Evolutionary conservation across 2,113 vertebrate species (phyloP), one percentile per base, ranked within the genome.

Genomic region (Elanoides forficatus): DNA sequence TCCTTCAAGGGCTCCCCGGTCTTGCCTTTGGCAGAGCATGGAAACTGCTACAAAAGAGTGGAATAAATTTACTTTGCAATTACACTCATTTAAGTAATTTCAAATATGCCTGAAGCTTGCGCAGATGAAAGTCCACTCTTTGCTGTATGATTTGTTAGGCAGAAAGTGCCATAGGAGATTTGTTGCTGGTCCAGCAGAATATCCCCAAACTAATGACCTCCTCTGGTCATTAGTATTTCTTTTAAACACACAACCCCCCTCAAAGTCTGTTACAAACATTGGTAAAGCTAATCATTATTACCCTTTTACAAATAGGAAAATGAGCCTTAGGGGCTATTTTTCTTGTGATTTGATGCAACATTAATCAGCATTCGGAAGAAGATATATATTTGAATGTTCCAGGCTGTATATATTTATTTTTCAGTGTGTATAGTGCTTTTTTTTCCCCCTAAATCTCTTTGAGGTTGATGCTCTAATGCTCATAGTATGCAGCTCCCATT

Each of bases 1-100:
- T 26, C 40, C 72, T 88, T 88, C 67, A 50, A 75, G 62, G 66
- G 45, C 22, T 91, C 43, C 9, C 50, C 0, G 8, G 29, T 88
- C 62, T 86, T 88, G 93, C 81, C 88, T 94, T 79, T 60, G 76
- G 73, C 76, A 90, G 53, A 94, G 60, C 53, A 66, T 2, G 10
- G 65, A 59, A 79, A 58, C 59, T 55, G 47, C 79, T 78, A 30
- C 83, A 52, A 88, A 96, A 53, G 29, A 90, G 55, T 38, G 7
- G 86, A 87, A 91, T 96, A 79, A 91, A 95, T 93, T 96, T 75
- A 93, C 75, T 81, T 88, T 89, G 62, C 70, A 87, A 81, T 96
- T 92, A 85, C 45, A n/a, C n/a, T 81, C 22, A 40, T 92, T 95
- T 85, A 91, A 93, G 76, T 79, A 87, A 47, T 87, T 95, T 96